Conservation (phyloP, 1,140 invertebrate species). For the Liolophura sinensis region DNA sequence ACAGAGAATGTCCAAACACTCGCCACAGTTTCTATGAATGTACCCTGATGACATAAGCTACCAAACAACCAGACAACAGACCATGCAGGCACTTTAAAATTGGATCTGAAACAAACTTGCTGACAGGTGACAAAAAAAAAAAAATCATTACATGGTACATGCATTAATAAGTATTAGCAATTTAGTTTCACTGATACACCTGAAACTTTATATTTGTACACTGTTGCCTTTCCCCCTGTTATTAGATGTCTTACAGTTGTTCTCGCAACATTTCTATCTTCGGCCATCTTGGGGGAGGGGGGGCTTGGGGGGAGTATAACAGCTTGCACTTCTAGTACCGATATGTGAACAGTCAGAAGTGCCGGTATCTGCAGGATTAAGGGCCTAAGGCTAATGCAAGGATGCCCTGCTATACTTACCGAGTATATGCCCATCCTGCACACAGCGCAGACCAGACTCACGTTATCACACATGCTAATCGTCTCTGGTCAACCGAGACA, state of each 20-base stretch:
- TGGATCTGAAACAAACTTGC: too few relatives aligned
- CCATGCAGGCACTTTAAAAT: neutral
- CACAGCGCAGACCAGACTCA: constrained; percentile 35
- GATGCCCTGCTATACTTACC: constrained; percentile 24
- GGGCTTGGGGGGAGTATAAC: neutral
- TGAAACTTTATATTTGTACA: too few relatives aligned
- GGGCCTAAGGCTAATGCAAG: neutral
- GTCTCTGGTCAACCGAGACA: too few relatives aligned
- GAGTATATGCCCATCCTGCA: constrained; percentile 39
- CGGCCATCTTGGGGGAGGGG: neutral
- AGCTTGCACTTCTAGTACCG: neutral
- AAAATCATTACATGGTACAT: too few relatives aligned
- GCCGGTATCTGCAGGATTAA: neutral
- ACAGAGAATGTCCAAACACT: constrained; percentile 3
- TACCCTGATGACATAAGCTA: neutral
- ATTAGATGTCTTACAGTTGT: too few relatives aligned
- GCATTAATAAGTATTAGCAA: too few relatives aligned
- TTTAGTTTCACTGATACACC: too few relatives aligned
- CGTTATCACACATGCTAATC: constrained; percentile 35
- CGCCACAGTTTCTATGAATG: neutral
- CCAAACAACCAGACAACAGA: neutral
- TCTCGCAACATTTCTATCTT: too few relatives aligned
- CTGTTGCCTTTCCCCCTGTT: too few relatives aligned
- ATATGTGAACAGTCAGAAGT: neutral
- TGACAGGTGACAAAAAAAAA: too few relatives aligned